Percentiles rank a stretch among this genome's conserved stretches.
Evolutionary conservation across 2,113 vertebrate genomes (phyloP).

Genomic region (Marmota monax): DNA sequence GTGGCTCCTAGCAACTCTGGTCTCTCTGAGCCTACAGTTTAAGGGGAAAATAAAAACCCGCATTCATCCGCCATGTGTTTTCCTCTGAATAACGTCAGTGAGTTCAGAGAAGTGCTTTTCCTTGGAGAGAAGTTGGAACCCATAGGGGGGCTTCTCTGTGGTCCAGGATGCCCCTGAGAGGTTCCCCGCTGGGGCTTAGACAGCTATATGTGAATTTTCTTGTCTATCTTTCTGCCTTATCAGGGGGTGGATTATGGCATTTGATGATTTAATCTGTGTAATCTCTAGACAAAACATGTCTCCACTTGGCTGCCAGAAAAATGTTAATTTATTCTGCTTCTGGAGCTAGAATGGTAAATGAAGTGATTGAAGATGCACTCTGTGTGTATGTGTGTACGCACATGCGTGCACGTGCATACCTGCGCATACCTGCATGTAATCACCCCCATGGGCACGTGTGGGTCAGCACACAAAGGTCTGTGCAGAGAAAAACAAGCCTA

Average conservation of each 20-base stretch:
- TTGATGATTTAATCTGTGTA: conserved; percentile 88
- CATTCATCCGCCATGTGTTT: background rate
- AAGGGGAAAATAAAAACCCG: conserved; percentile 1
- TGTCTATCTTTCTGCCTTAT: conserved; percentile 47
- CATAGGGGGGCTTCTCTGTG: background rate
- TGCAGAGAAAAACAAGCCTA: background rate
- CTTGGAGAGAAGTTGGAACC: background rate
- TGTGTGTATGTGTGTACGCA: background rate
- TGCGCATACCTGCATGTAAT: too few relatives aligned
- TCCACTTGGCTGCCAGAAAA: conserved; percentile 82
- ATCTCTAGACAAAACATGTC: conserved; percentile 87
- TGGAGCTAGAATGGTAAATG: conserved; percentile 80
- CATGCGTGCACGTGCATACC: background rate
- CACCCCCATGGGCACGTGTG: accelerated
- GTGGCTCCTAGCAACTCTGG: background rate
- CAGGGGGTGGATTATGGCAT: conserved; percentile 81
- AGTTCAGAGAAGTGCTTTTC: conserved; percentile 62
- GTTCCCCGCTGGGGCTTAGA: conserved; percentile 69
- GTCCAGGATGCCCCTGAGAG: background rate
- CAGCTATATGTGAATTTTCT: conserved; percentile 66
- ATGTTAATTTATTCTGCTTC: conserved; percentile 86
- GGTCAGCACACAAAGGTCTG: background rate
- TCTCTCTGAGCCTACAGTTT: conserved; percentile 9
- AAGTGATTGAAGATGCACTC: conserved; percentile 70
- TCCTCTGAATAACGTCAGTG: background rate